Percentiles rank a stretch among this genome's conserved stretches.
phyloP scores from a whole-genome alignment of 1,140 invertebrate genomes.

The Kradibia gibbosae region DNA sequence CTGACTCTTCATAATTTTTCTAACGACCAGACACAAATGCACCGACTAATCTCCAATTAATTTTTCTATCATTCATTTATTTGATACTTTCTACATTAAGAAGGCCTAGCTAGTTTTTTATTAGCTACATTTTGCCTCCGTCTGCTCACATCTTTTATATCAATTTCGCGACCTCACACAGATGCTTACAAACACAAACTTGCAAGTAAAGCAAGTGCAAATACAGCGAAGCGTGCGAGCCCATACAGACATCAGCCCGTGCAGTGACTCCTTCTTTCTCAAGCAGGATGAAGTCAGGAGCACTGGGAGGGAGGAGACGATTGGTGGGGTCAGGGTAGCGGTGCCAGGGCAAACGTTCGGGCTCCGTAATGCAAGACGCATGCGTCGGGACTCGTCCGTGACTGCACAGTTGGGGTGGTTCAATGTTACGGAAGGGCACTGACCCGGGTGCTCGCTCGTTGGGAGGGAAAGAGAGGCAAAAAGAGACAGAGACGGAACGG shows the following conservation, averaged over 20 bases:
- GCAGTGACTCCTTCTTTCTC: background rate
- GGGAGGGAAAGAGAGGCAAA: slow-evolving; percentile 44
- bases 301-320: background rate
- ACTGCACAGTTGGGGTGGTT: slow-evolving; percentile 72
- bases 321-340: slow-evolving; percentile 16
- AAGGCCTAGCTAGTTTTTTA: background rate
- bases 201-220: background rate
- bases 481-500: background rate
- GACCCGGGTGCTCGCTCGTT: slow-evolving; percentile 65
- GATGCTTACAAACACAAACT: background rate
- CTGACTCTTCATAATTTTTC: background rate
- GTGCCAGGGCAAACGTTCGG: slow-evolving; percentile 38
- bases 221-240: background rate
- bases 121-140: background rate
- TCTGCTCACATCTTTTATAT: background rate
- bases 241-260: background rate
- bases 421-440: slow-evolving; percentile 73
- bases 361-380: slow-evolving; percentile 57
- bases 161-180: no score
- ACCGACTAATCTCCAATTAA: background rate
- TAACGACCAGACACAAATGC: background rate
- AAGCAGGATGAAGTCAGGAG: background rate
- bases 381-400: slow-evolving; percentile 67
- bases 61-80: background rate
- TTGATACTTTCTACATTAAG: background rate